Conservation (phyloP, 92 coral and sea anemone species). For the Bergia puertoricense region DNA sequence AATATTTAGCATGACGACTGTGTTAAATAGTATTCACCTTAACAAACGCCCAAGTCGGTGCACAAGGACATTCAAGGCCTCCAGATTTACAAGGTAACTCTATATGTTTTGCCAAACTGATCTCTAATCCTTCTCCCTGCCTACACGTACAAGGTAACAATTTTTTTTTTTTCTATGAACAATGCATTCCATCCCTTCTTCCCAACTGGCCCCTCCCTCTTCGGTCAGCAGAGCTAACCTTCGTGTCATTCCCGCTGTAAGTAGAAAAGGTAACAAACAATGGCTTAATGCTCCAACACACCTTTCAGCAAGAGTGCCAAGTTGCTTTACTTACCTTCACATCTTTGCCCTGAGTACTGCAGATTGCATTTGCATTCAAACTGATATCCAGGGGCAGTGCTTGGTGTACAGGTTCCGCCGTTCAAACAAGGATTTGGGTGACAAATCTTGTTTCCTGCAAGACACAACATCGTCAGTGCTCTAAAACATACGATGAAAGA, state of each 20-base stretch:
- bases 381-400: slow-evolving; percentile 43
- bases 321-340: slow-evolving; percentile 56
- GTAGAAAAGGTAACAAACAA: background rate
- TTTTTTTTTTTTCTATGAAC: no score
- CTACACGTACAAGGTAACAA: no score
- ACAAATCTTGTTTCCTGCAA: slow-evolving; percentile 44
- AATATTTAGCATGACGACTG: background rate
- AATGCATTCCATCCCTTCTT: no score
- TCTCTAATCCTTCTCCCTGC: background rate
- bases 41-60: no score
- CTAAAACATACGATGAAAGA: background rate
- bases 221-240: background rate
- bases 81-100: background rate
- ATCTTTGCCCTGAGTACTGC: slow-evolving; percentile 64
- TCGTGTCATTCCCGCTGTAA: background rate
- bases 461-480: background rate
- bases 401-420: slow-evolving; percentile 63
- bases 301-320: background rate
- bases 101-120: no score
- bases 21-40: background rate
- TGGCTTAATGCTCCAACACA: background rate
- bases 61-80: no score
- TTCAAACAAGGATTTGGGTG: slow-evolving; percentile 95
- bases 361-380: slow-evolving; percentile 62
- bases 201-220: background rate